phyloP scores from a whole-genome alignment of 2,113 vertebrate genomes.

The Sceloporus tristichus region DNA sequence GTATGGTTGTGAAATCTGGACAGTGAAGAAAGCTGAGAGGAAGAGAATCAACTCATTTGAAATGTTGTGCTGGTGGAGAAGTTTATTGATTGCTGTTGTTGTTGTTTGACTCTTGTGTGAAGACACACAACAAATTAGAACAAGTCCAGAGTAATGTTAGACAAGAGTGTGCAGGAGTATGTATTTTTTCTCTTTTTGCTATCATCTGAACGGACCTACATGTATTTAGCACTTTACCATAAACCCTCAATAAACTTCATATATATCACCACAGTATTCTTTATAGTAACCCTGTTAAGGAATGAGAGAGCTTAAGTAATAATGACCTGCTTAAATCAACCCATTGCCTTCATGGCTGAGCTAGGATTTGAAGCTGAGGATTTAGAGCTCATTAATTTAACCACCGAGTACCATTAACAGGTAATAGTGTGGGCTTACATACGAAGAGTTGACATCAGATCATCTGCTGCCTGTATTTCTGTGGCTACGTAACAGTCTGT shows the following conservation, averaged over 20 bases:
- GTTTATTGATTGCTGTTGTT: too few species aligned
- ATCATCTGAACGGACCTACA: neutral
- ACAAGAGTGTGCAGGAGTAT: neutral
- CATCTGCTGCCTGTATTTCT: neutral
- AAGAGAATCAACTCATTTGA: too few species aligned
- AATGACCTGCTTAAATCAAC: neutral
- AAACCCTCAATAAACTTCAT: neutral
- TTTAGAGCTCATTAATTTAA: slow-evolving; percentile 1
- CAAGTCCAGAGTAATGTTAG: neutral
- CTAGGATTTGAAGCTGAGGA: neutral
- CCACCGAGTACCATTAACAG: neutral
- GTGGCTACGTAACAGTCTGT: neutral
- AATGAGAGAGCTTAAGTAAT: neutral
- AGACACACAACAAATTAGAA: neutral
- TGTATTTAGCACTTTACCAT: neutral
- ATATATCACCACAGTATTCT: neutral
- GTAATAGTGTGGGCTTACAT: neutral
- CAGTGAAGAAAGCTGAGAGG: too few species aligned
- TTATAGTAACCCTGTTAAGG: neutral
- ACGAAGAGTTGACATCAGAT: neutral
- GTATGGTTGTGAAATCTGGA: too few species aligned
- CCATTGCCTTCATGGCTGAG: slow-evolving; percentile 5
- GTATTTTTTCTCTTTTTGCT: neutral
- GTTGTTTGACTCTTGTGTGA: too few species aligned
- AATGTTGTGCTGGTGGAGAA: too few species aligned